phyloP scores from a whole-genome alignment of 2,888 invertebrate species.

The Eugnorisma glareosa region DNA sequence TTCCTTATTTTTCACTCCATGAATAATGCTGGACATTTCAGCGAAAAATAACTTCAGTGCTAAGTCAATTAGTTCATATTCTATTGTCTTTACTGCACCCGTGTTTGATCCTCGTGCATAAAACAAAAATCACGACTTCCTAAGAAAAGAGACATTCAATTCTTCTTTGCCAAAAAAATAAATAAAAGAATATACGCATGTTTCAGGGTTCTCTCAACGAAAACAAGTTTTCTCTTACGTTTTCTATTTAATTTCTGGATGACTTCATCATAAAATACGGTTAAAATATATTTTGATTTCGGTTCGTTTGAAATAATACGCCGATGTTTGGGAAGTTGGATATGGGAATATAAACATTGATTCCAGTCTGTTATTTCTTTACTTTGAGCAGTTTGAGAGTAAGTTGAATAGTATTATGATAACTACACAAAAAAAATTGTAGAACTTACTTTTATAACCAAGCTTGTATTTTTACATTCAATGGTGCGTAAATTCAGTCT shows the following conservation, averaged over 20 bases:
- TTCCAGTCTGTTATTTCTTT: background rate
- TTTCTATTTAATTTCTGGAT: background rate
- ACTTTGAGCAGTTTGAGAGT: background rate
- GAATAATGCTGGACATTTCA: slow-evolving; percentile 35
- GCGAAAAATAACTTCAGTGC: slow-evolving; percentile 39
- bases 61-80: slow-evolving; percentile 47
- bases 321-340: slow-evolving; percentile 7
- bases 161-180: slow-evolving; percentile 15
- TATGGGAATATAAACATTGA: slow-evolving; percentile 2
- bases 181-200: slow-evolving; percentile 18
- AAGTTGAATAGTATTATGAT: background rate
- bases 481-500: too few relatives aligned
- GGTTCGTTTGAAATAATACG: slow-evolving; percentile 35
- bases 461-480: background rate
- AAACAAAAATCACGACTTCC: slow-evolving; percentile 51
- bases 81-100: slow-evolving; percentile 51
- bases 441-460: background rate
- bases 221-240: background rate
- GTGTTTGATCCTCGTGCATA: slow-evolving; percentile 45
- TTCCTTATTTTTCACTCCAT: slow-evolving; percentile 42
- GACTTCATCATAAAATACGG: slow-evolving; percentile 12
- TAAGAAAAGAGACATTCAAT: slow-evolving; percentile 41
- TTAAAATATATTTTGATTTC: background rate
- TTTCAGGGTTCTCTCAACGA: slow-evolving; percentile 46
- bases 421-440: background rate